Base-by-base conservation (phyloP, 2,113 vertebrate species). In the Apteryx owenii region DNA sequence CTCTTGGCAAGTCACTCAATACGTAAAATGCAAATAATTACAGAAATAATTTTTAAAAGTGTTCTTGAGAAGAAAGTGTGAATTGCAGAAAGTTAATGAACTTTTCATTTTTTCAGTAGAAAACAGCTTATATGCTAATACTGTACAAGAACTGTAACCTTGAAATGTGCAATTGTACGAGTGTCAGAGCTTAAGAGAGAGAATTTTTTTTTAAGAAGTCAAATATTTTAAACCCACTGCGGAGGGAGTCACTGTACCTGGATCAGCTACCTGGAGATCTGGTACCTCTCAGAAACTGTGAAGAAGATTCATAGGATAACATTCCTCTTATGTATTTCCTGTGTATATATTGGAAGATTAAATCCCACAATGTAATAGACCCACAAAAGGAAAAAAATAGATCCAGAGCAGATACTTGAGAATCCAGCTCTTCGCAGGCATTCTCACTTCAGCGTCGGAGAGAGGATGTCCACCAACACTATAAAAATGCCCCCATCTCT, bases 401-500 rank as follows among this genome's bases (percentile, higher is more conserved):
- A 56, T 8, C 13, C 90, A 54, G 46, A 91, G 51, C 70, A 69
- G 25, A 7, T 79, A 51, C 44, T 40, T 72, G 53, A 72, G 81
- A 77, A 22, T 0, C 0, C 23, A 36, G 40, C 19, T 71, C 26
- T 6, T 2, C 9, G 11, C 22, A 31, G 31, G 31, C 31, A 70
- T 21, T 50, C 48, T 50, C n/a, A 70, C 69, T 62, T 61, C n/a
- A 72, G 9, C 16, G 46, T 25, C 17, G 72, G 36, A 62, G 50
- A 69, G 54, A 58, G n/a, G n/a, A 50, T 71, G 48, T 60, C 66
- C 48, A 73, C 29, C 46, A 51, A 21, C 29, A 12, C 5, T 10
- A 26, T 72, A 23, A 38, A n/a, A 72, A n/a, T 21, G 60, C 33
- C 36, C 33, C 12, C 23, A 31, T 42, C 48, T 6, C 3, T 31